A percentile compares a stretch with the other conserved stretches of the same genome.
Conservation (phyloP, 2,113 vertebrate species). For the Bubo scandiacus region DNA sequence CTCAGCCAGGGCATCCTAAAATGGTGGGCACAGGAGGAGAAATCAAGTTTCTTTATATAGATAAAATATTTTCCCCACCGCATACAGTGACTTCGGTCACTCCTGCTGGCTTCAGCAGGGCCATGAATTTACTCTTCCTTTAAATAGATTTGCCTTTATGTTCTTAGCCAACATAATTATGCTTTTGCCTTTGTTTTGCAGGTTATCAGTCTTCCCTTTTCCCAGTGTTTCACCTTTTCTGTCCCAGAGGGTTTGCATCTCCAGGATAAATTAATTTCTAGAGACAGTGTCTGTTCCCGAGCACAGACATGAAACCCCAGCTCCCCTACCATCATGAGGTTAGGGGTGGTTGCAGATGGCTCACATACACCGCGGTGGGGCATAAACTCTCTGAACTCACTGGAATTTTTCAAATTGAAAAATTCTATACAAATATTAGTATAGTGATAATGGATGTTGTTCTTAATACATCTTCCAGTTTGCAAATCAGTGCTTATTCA, state of each 20-base stretch:
- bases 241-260: neutral
- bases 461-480: neutral
- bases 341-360: neutral
- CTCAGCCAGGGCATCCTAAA: neutral
- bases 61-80: neutral
- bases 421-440: neutral
- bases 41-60: neutral
- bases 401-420: neutral
- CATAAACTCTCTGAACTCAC: neutral
- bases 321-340: neutral
- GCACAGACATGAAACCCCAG: neutral
- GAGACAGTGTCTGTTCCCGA: neutral
- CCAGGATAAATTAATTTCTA: neutral
- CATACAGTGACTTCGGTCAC: neutral
- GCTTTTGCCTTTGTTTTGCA: neutral
- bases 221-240: neutral
- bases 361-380: rapidly evolving
- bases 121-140: neutral
- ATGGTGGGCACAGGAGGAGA: neutral
- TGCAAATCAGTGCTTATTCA: neutral
- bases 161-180: neutral
- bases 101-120: neutral
- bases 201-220: neutral
- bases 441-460: neutral
- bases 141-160: neutral